Conservation (phyloP, 2,797 vertebrate genomes). For the Tokudaia muenninki region DNA sequence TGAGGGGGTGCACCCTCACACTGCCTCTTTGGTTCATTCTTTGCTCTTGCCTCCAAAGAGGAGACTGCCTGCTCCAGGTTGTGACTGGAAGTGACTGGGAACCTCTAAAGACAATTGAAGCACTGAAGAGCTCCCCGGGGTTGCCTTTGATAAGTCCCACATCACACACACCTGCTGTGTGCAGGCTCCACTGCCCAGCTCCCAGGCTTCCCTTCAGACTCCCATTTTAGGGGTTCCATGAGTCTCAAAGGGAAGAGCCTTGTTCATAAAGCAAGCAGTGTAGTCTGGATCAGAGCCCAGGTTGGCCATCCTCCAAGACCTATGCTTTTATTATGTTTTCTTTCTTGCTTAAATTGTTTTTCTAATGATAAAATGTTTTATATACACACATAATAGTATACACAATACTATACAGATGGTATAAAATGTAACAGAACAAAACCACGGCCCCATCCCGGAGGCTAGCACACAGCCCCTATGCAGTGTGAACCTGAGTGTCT, state of each 20-base stretch:
- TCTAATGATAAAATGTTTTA: slow-evolving; percentile 68
- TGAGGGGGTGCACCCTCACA: background rate
- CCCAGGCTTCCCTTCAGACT: background rate
- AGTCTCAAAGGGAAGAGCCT: slow-evolving; percentile 7
- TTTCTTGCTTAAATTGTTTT: slow-evolving; percentile 73
- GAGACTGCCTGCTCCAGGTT: background rate
- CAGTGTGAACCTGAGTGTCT: background rate
- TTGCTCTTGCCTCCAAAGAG: background rate
- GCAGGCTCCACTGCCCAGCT: background rate
- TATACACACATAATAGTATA: slow-evolving; percentile 42
- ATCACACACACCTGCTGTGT: too few species aligned
- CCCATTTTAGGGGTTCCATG: background rate
- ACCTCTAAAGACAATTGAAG: background rate
- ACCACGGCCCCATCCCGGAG: background rate
- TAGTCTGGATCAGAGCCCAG: slow-evolving; percentile 52
- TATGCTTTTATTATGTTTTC: slow-evolving; percentile 52
- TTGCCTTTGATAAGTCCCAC: background rate
- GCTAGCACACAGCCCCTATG: background rate
- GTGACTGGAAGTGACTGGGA: background rate
- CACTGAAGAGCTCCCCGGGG: background rate
- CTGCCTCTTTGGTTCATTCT: background rate
- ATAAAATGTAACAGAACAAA: slow-evolving; percentile 42
- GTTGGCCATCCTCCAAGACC: slow-evolving; percentile 35
- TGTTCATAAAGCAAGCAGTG: background rate
- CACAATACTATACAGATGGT: slow-evolving; percentile 2